phyloP scores from a whole-genome alignment of 2,797 vertebrate species.

The Petrocephalus sullivani region DNA sequence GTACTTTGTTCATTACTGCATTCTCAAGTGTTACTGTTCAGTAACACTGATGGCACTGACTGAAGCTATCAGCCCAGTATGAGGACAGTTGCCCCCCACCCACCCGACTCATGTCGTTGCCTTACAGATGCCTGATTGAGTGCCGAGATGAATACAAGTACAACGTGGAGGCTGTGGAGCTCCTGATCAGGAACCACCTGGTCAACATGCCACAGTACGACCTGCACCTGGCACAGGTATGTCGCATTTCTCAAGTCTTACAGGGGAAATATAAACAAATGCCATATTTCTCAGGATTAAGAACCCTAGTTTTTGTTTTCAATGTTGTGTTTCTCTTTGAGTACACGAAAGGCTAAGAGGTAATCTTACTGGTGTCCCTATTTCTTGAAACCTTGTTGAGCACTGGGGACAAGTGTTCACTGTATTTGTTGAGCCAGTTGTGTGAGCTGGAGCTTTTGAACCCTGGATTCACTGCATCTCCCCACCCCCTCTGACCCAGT shows the following conservation, averaged over 20 bases:
- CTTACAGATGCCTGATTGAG: constrained; percentile 88
- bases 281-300: background rate
- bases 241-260: background rate
- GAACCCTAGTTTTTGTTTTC: background rate
- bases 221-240: constrained; percentile 94
- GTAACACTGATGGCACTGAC: background rate
- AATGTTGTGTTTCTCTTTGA: background rate
- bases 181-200: constrained; percentile 94
- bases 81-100: background rate
- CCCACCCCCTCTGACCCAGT: constrained; percentile 55
- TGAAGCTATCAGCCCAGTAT: background rate
- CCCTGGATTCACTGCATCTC: background rate
- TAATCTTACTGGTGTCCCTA: background rate
- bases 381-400: background rate
- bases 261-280: background rate
- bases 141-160: constrained; percentile 98
- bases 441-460: background rate
- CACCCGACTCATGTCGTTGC: background rate
- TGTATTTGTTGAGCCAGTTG: background rate
- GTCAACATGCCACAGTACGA: constrained; percentile 99
- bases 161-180: constrained; percentile 95
- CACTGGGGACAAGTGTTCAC: background rate
- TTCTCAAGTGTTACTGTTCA: background rate
- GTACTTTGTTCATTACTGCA: too few relatives aligned
- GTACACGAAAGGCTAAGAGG: background rate